Percentiles rank a stretch among this genome's conserved stretches.
These are phyloP conservation scores for Zaprionus ghesquierei DNA, from an alignment of 1,140 invertebrate species.

Conservation along the genomic window DNA sequence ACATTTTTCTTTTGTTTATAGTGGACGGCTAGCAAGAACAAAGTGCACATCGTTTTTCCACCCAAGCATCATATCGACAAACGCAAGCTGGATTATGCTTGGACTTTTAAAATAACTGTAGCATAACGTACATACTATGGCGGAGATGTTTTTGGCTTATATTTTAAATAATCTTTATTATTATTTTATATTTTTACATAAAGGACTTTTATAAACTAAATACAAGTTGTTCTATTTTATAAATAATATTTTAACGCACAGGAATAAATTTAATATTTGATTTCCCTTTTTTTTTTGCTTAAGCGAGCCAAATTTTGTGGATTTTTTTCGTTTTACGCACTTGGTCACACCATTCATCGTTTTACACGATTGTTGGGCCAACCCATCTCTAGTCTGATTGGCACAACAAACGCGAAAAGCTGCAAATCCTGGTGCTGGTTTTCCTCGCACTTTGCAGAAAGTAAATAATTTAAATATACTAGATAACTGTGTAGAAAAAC, in stretches of 20 bases:
- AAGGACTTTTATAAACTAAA: not conserved
- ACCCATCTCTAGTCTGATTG: constrained; percentile 45
- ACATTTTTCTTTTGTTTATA: constrained; percentile 19
- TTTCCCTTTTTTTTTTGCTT: not conserved
- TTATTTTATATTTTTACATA: not conserved
- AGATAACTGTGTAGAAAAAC: constrained; percentile 4
- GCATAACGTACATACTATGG: too few species aligned
- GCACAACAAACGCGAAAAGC: constrained; percentile 69
- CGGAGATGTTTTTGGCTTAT: not conserved
- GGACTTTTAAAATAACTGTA: constrained; percentile 77
- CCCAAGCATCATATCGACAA: constrained; percentile 76
- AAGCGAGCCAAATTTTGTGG: not conserved
- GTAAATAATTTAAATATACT: constrained; percentile 39
- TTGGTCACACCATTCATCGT: constrained; percentile 15
- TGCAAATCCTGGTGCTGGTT: constrained; percentile 49
- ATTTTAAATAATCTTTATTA: not conserved
- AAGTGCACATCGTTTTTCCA: constrained; percentile 65
- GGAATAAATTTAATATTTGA: too few species aligned
- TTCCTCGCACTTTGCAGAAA: constrained; percentile 43
- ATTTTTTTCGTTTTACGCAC: not conserved
- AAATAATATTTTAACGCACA: not conserved
- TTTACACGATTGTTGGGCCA: not conserved
- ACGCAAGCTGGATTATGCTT: constrained; percentile 61
- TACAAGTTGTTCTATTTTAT: not conserved
- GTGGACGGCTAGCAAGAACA: constrained; percentile 54